Base-by-base conservation (phyloP, 2,888 invertebrate species). In the Calephelis perditalis region DNA sequence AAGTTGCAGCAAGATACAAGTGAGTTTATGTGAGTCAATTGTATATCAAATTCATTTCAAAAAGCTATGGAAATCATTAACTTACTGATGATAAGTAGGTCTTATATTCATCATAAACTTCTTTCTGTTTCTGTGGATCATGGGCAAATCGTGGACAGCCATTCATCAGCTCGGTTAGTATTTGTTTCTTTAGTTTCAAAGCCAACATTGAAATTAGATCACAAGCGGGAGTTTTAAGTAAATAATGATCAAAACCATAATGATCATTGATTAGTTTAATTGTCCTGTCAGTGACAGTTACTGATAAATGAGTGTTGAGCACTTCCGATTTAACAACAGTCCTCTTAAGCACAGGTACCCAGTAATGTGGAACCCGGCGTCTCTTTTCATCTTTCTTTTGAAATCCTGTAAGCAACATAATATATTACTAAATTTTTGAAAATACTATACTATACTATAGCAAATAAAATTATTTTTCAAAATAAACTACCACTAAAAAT, bases 211-310 rank as follows among this genome's bases (percentile, higher is more conserved):
- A 98, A 70, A 94, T 94, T 61, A 99, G 89, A 85, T 99, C 98
- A 80, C 97, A 96, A 10, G 99, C 98, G 65, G 95, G 94, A 10
- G 97, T 98, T 94, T 97, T 95, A 35, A 99, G 91, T 73, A 99
- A 90, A 84, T 99, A 99, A 81, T 96, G 94, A 87, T 99, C 99
- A 73, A 99, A 96, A 8, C 99, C 99, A 86, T 95, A 95, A 75
- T 96, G 93, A 68, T 97, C 93, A 85, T 99, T 96, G 67, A 99
- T 97, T 67, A 97, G 91, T 69, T 93, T 91, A 60, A 98, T 91
- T 0, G 98, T 94, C 70, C 98, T 92, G 62, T 94, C 92, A 7
- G 99, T 99, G 0, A 98, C 94, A 6, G 94, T 92, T 0, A 97
- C 93, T 3, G 94, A 93, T 75, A 98, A 93, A 77, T 97, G 94